phyloP scores from a whole-genome alignment of 2,113 vertebrate genomes.

The Equus quagga region DNA sequence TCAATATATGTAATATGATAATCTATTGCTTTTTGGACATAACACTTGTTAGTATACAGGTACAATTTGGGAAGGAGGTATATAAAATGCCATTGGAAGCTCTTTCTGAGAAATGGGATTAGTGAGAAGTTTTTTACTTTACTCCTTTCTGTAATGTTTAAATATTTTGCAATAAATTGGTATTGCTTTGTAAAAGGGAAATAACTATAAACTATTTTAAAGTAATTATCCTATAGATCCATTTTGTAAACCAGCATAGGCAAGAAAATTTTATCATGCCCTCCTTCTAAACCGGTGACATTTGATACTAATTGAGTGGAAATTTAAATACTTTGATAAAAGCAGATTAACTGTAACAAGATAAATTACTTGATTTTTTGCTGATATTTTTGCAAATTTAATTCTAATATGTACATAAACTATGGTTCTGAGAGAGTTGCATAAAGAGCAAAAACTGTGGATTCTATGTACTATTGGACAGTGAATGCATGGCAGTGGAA shows the following conservation, averaged over 20 bases:
- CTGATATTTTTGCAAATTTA: background rate
- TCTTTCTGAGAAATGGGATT: background rate
- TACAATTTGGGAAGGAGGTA: background rate
- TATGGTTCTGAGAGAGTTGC: background rate
- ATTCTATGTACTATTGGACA: background rate
- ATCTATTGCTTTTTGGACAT: background rate
- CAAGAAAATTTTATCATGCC: background rate
- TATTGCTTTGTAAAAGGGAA: background rate
- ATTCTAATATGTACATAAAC: background rate
- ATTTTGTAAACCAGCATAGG: background rate
- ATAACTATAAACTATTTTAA: background rate
- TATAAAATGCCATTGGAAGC: background rate
- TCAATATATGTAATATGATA: background rate
- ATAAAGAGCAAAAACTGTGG: background rate
- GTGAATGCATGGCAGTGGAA: background rate
- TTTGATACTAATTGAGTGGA: background rate
- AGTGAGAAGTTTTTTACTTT: background rate
- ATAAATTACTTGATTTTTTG: background rate
- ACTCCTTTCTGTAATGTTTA: background rate
- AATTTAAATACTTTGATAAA: background rate
- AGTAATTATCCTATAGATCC: background rate
- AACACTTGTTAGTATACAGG: background rate
- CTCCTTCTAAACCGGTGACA: background rate
- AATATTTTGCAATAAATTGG: background rate
- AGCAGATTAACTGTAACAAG: background rate